A percentile compares a stretch with the other conserved stretches of the same genome.
Evolutionary conservation across 2,888 invertebrate species (phyloP).

Genomic region (Macaria liturata): DNA sequence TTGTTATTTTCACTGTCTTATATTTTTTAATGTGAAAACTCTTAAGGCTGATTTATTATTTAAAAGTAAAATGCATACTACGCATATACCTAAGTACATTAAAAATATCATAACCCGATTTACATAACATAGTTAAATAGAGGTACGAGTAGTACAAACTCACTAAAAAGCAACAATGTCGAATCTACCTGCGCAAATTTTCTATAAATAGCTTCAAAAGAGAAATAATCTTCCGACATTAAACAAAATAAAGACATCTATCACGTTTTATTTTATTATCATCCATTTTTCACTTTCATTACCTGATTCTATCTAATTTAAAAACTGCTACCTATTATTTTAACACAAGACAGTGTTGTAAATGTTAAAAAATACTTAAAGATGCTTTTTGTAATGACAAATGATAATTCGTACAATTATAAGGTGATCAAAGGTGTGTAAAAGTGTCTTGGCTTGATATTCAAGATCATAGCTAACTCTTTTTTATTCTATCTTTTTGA

Average conservation of each 20-base stretch:
- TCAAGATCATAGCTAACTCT: not conserved
- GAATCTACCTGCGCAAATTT: too few relatives aligned
- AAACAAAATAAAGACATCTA: not conserved
- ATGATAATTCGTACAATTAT: conserved; percentile 18
- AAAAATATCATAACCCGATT: too few relatives aligned
- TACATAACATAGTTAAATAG: too few relatives aligned
- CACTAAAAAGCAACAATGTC: too few relatives aligned
- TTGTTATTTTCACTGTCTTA: too few relatives aligned
- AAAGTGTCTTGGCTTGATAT: conserved; percentile 10
- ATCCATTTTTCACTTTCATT: not conserved
- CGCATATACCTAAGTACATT: too few relatives aligned
- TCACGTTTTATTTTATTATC: not conserved
- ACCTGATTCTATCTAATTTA: conserved; percentile 6
- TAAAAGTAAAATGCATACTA: too few relatives aligned
- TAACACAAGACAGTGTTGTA: conserved; percentile 16
- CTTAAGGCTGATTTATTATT: too few relatives aligned
- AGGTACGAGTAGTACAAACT: not conserved
- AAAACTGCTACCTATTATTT: not conserved
- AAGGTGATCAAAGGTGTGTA: conserved; percentile 13
- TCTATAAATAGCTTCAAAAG: not conserved
- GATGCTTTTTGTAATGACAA: conserved; percentile 9
- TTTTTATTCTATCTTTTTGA: not conserved
- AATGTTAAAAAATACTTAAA: conserved; percentile 8
- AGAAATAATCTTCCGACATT: not conserved
- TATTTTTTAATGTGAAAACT: too few relatives aligned